Conservation (phyloP, 2,113 vertebrate species). For the western clawed frog (Xenopus tropicalis) region DNA sequence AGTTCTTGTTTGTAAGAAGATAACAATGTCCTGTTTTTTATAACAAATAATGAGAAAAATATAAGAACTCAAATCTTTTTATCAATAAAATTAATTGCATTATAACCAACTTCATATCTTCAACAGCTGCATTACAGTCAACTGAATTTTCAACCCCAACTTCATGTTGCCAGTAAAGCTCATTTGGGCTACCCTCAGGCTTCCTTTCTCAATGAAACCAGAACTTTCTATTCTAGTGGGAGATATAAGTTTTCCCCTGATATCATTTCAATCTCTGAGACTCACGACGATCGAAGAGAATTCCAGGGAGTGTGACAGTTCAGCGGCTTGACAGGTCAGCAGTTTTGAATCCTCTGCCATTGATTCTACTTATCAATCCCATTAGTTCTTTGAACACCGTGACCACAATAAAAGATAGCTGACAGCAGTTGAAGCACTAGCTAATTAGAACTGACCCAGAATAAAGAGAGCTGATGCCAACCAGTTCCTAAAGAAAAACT, state of each 20-base stretch:
- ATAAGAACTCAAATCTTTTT: no score
- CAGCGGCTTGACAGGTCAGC: constrained; percentile 5
- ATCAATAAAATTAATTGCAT: no score
- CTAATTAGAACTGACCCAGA: background rate
- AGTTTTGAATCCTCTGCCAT: background rate
- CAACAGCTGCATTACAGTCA: no score
- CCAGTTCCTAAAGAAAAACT: background rate
- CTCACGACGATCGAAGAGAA: background rate
- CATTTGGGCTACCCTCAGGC: no score
- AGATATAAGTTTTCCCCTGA: background rate
- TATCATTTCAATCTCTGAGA: background rate
- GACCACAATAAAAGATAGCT: constrained; percentile 1
- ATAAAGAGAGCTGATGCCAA: background rate
- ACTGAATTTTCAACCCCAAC: no score
- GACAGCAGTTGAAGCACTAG: constrained; percentile 1
- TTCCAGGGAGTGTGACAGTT: background rate
- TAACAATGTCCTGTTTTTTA: no score
- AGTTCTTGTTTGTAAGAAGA: no score
- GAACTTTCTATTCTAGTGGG: background rate
- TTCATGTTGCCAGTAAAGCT: no score
- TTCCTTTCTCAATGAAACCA: no score
- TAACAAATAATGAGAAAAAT: no score
- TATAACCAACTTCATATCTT: no score
- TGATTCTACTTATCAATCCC: constrained; percentile 1
- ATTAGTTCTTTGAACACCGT: background rate